Conservation (phyloP, 2,113 vertebrate genomes). For the Pan paniscus region DNA sequence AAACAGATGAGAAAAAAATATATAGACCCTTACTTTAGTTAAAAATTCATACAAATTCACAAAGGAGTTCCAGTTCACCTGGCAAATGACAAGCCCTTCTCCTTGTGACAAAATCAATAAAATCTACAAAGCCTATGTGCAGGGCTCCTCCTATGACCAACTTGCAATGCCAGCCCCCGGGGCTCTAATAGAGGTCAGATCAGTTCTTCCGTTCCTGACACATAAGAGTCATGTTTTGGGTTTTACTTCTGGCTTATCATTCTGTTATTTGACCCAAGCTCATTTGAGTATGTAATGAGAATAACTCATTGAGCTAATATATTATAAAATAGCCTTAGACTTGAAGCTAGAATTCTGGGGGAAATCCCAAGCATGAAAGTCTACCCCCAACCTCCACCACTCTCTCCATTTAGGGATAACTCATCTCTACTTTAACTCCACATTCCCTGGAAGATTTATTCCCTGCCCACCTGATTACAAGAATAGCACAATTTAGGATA, state of each 20-base stretch:
- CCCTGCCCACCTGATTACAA: not conserved
- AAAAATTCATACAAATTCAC: slow-evolving; percentile 1
- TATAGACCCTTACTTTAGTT: not conserved
- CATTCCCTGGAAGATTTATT: not conserved
- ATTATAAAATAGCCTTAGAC: not conserved
- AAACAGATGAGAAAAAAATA: not conserved
- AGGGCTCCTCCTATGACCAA: not conserved
- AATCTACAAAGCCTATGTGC: not conserved
- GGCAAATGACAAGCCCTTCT: not conserved
- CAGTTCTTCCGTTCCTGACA: not conserved
- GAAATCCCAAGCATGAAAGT: not conserved
- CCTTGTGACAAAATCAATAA: not conserved
- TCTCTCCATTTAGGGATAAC: not conserved
- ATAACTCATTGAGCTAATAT: not conserved
- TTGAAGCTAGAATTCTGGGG: not conserved
- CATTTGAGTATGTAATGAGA: not conserved
- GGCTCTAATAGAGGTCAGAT: not conserved
- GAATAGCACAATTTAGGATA: not conserved
- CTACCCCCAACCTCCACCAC: not conserved
- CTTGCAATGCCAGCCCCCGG: not conserved
- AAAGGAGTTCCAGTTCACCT: not conserved
- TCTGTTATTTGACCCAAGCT: not conserved
- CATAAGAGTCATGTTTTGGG: not conserved
- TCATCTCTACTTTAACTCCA: not conserved
- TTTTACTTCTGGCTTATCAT: not conserved